Conservation (phyloP, 2,888 invertebrate species). For the Chymomyza caudatula region DNA sequence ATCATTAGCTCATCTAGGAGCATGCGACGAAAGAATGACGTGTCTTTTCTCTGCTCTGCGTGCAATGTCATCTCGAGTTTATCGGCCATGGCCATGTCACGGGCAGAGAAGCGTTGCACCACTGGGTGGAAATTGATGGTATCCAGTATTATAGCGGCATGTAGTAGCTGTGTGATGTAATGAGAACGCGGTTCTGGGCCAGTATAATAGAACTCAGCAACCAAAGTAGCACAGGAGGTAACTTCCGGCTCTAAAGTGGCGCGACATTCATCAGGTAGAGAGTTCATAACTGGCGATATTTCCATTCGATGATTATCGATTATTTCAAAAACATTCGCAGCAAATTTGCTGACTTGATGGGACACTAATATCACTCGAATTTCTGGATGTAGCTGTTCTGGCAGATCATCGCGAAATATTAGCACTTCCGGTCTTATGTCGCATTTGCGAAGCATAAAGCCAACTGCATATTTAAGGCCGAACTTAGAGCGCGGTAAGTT, state of each 20-base stretch:
- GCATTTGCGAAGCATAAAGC: conserved; percentile 81
- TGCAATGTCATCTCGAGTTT: conserved; percentile 80
- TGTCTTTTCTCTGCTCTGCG: background rate
- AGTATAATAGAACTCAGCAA: conserved; percentile 80
- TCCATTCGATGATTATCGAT: conserved; percentile 87
- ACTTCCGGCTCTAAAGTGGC: conserved; percentile 77
- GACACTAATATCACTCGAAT: conserved; percentile 85
- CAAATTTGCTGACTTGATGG: conserved; percentile 82
- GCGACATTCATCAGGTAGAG: conserved; percentile 63
- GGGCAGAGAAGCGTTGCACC: conserved; percentile 83
- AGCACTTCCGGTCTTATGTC: conserved; percentile 79
- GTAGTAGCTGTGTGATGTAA: conserved; percentile 32
- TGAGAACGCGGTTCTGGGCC: conserved; percentile 54
- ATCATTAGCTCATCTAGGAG: conserved; percentile 80
- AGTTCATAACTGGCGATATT: conserved; percentile 46
- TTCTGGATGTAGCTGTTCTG: conserved; percentile 34
- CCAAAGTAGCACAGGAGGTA: conserved; percentile 88
- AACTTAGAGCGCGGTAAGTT: conserved; percentile 84
- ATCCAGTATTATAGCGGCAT: conserved; percentile 84
- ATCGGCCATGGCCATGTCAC: conserved; percentile 81
- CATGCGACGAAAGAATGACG: conserved; percentile 65
- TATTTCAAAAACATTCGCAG: conserved; percentile 80
- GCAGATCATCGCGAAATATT: conserved; percentile 82
- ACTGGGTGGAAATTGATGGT: conserved; percentile 89
- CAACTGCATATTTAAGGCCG: conserved; percentile 86